A percentile compares a stretch with the other conserved stretches of the same genome.
phyloP scores from a whole-genome alignment of 2,113 vertebrate species.

The Colaptes auratus region DNA sequence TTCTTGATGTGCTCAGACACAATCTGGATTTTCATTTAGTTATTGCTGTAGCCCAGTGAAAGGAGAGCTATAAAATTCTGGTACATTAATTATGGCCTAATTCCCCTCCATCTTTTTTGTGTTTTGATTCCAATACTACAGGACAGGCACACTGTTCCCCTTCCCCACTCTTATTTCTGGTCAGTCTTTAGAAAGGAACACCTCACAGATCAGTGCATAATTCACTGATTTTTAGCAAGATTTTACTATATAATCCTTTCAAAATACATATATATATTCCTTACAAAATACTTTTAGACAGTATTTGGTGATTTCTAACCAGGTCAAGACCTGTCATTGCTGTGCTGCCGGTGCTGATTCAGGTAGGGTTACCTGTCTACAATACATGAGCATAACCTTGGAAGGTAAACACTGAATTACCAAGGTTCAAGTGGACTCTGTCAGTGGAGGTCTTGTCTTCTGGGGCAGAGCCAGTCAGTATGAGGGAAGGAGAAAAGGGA shows the following conservation, averaged over 20 bases:
- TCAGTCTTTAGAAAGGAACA: neutral
- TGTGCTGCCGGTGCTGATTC: neutral
- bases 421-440: neutral
- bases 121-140: constrained; percentile 23
- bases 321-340: neutral
- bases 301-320: neutral
- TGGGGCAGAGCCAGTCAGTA: neutral
- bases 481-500: neutral
- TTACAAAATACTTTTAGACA: neutral
- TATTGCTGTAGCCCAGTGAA: constrained; percentile 59
- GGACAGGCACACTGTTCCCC: neutral
- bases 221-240: neutral
- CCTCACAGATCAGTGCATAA: neutral
- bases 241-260: neutral
- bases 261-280: neutral
- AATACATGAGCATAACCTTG: neutral
- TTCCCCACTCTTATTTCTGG: neutral
- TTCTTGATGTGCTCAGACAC: constrained; percentile 59
- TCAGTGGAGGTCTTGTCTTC: neutral
- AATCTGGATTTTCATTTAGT: constrained; percentile 77
- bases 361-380: neutral
- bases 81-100: constrained; percentile 67
- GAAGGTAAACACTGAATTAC: neutral
- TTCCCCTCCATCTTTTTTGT: neutral
- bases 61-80: constrained; percentile 48